Conservation (phyloP, 2,888 invertebrate species). For the Microplitis manilae region DNA sequence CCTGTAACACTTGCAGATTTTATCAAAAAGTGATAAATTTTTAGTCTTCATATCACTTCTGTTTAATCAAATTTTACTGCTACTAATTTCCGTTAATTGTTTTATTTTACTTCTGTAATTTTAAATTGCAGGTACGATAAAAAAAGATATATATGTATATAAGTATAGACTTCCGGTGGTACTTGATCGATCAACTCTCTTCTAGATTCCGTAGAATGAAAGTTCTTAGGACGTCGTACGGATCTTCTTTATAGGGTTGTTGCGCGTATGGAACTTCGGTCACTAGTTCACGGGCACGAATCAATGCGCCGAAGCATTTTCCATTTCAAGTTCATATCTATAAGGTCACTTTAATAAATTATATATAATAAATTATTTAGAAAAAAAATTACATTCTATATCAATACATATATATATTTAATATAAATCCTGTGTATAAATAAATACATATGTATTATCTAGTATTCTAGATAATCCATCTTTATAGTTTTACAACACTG, state of each 20-base stretch:
- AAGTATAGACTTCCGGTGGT: too few species aligned
- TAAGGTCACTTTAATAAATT: constrained; percentile 38
- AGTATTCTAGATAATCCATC: background rate
- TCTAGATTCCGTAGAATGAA: background rate
- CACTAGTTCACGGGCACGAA: constrained; percentile 46
- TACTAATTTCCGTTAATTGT: background rate
- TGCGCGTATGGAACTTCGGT: constrained; percentile 42
- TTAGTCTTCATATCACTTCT: constrained; percentile 60
- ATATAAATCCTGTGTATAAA: background rate
- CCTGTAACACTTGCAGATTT: constrained; percentile 62
- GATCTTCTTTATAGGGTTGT: constrained; percentile 43
- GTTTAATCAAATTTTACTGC: background rate
- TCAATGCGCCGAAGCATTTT: constrained; percentile 50
- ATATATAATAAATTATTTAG: background rate
- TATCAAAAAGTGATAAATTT: constrained; percentile 60
- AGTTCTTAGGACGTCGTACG: background rate
- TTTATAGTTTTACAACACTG: background rate
- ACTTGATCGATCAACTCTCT: too few species aligned
- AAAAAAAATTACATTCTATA: background rate
- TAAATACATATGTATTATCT: background rate
- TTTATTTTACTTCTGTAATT: too few species aligned
- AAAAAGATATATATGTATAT: too few species aligned
- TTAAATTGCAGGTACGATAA: too few species aligned
- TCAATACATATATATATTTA: background rate
- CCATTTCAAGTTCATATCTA: constrained; percentile 43